Base-by-base conservation (phyloP, 2,113 vertebrate genomes). In the Hippocampus guttulatus region DNA sequence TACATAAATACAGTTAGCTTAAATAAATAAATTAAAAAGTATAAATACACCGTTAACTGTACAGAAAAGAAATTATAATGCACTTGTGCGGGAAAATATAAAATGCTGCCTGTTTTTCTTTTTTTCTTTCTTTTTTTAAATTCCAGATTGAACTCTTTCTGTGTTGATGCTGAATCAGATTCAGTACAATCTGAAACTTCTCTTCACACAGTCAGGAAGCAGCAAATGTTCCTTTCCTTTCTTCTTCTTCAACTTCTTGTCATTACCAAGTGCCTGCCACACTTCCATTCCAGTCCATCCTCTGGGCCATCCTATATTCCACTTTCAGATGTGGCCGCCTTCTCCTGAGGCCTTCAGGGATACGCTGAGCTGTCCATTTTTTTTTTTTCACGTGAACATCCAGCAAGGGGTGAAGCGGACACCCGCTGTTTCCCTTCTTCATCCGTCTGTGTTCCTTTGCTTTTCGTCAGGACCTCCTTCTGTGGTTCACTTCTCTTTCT, bases 1-100 rank as follows among this genome's bases (percentile, higher is more conserved):
- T 86, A 84, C 91, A 93, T 92, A 93, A 93, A 93, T 93, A 92
- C 83, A 87, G 81, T 88, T 88, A 86, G 75, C 82, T 88, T 92
- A 91, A 92, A 93, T 92, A 93, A 93, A 93, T 93, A 92, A 93
- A 92, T 92, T 85, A 92, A 90, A 61, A 91, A 80, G 85, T 84
- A 90, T 90, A 92, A 92, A 93, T 91, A 91, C 84, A 84, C 45
- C 5, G 73, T 90, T 88, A 77, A 90, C 89, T 88, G 85, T 91
- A 90, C 89, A 91, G 79, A 81, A 83, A 81, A 71, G 60, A 57
- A 57, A 41, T 18, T 75, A 78, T 62, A 63, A 72, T 76, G 78
- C 83, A 80, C 73, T 81, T 84, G 82, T 80, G 84, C 83, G 73
- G 87, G 67, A 81, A 90, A 82, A 90, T 87, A 89, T 54, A 86